Evolutionary conservation across 2,888 invertebrate genomes (phyloP), one percentile per base, ranked within the genome.

Genomic region (Neria commutata): DNA sequence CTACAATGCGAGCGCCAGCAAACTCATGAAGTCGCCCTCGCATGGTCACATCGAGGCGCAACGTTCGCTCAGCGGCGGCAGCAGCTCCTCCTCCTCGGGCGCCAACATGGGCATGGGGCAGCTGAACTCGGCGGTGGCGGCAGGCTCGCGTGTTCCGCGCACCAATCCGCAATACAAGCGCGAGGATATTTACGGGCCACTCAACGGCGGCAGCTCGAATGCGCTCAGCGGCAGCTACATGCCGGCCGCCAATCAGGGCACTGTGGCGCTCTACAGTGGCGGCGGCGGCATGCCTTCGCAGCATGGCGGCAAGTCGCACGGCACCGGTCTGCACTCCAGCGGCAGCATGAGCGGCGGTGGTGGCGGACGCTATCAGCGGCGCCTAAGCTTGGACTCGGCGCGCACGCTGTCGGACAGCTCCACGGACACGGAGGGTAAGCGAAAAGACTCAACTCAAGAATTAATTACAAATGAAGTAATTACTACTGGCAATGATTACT

Each of bases 351-450:
- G 29, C 11, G 46, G 56, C 2, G 54, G 53, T 24, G 48, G 55
- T 64, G 65, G 69, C 64, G 66, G 75, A 40, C 70, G 79, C 57
- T 70, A 75, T 67, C 81, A 82, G 69, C 83, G 90, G 60, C 84
- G 91, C 42, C 83, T 90, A 61, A 90, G 90, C 50, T 76, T 90
- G 50, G 91, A 91, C 74, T 90, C 90, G 1, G 89, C 89, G 33
- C 83, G 89, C 29, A 89, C 89, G 61, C 82, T 90, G 47, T 89
- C 89, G 0, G 91, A 91, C 69, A 89, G 87, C 72, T 87, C 89
- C 10, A 89, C 89, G 64, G 89, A 89, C 65, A 76, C 86, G 21
- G 88, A 87, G 67, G 81, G 82, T 80, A 59, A 70, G 64, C 55
- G 19, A 11, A 16, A 8, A 4, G 2, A 6, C 16, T n/a, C 17